Evolutionary conservation across 2,113 vertebrate genomes (phyloP).

Genomic region (Sylvietta virens): DNA sequence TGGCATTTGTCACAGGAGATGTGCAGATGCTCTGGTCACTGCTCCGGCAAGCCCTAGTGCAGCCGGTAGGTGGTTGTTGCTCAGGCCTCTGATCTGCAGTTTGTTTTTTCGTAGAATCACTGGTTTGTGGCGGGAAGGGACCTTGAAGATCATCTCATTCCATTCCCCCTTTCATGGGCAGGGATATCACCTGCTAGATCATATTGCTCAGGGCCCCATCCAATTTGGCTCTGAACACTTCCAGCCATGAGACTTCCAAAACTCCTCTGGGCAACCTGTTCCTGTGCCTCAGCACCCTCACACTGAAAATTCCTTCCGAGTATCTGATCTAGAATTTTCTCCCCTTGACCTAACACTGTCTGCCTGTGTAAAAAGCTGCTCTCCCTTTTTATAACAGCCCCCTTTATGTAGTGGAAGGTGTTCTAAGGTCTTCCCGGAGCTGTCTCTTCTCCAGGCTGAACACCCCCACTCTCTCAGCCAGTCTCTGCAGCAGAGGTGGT

Average conservation of each 20-base stretch:
- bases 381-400: not conserved
- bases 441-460: not conserved
- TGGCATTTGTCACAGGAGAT: not conserved
- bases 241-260: not conserved
- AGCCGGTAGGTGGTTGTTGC: not conserved
- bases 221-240: not conserved
- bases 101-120: not conserved
- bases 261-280: not conserved
- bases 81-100: not conserved
- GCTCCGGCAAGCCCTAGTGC: not conserved
- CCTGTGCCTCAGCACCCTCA: not conserved
- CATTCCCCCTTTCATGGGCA: not conserved
- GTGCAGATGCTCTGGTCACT: not conserved
- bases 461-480: not conserved
- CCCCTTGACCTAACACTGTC: not conserved
- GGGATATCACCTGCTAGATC: not conserved
- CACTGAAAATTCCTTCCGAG: not conserved
- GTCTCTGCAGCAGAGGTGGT: not conserved
- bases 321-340: not conserved
- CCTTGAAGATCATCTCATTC: not conserved
- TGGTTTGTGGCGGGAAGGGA: not conserved
- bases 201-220: not conserved
- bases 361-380: not conserved
- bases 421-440: rapidly evolving
- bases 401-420: not conserved